These are phyloP conservation scores for Cheilosia vernalis DNA, from an alignment of 2,888 invertebrate species.

Conservation along the genomic window DNA sequence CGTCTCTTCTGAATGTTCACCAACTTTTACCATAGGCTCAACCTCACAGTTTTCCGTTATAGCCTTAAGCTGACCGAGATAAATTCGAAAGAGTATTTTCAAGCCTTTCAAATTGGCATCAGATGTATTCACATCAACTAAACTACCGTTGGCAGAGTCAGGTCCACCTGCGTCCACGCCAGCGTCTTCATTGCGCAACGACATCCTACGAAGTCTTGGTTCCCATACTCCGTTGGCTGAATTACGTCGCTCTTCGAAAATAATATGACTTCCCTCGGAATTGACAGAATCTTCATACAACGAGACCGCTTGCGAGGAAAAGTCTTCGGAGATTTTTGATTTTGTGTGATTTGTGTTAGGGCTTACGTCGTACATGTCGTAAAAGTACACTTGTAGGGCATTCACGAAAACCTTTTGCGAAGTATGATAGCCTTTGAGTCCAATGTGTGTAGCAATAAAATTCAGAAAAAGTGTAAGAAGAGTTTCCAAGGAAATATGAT, in stretches of 20 bases:
- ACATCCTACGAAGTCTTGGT: constrained; percentile 45
- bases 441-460: constrained; percentile 87
- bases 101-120: constrained; percentile 84
- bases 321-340: constrained; percentile 67
- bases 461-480: constrained; percentile 86
- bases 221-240: constrained; percentile 62
- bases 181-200: constrained; percentile 47
- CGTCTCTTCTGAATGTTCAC: constrained; percentile 76
- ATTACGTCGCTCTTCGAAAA: constrained; percentile 69
- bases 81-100: constrained; percentile 86
- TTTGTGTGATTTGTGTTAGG: constrained; percentile 76
- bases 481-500: constrained; percentile 80
- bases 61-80: constrained; percentile 84
- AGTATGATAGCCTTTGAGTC: constrained; percentile 84
- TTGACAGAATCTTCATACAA: constrained; percentile 65
- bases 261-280: constrained; percentile 67
- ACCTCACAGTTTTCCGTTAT: constrained; percentile 76
- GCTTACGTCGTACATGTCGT: constrained; percentile 81
- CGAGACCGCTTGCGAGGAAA: constrained; percentile 59
- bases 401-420: constrained; percentile 84
- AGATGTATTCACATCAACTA: constrained; percentile 65
- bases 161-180: constrained; percentile 38
- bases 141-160: constrained; percentile 65
- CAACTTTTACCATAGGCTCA: constrained; percentile 40
- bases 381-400: constrained; percentile 84